Percentiles rank a stretch among this genome's conserved stretches.
These are phyloP conservation scores for Mastomys natalensis DNA, from an alignment of 2,113 vertebrate genomes.

Conservation along the genomic window DNA sequence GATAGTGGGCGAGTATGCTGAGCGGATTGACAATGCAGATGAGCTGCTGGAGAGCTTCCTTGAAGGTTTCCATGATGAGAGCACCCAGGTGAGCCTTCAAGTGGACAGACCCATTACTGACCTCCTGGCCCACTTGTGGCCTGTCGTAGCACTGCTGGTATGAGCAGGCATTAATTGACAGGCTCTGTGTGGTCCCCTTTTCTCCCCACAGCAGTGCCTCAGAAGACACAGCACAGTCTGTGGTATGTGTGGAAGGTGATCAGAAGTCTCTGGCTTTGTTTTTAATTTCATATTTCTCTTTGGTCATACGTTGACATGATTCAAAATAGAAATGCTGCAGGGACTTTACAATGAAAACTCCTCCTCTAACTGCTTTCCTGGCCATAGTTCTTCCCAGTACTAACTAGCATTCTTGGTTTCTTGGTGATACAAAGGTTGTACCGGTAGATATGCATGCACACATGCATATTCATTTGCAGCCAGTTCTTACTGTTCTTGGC, in stretches of 20 bases:
- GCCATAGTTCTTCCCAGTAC: not conserved
- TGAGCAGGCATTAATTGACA: not conserved
- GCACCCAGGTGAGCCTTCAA: constrained; percentile 92
- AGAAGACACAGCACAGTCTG: not conserved
- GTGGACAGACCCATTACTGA: accelerated
- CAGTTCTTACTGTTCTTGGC: not conserved
- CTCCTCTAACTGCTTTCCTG: not conserved
- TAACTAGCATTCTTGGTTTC: not conserved
- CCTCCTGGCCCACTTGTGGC: not conserved
- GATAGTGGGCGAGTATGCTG: constrained; percentile 97
- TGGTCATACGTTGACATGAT: not conserved
- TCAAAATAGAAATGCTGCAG: not conserved
- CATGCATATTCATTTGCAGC: not conserved
- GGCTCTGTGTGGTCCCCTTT: not conserved
- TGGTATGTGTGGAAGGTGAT: not conserved
- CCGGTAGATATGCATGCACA: not conserved
- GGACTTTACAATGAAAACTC: not conserved
- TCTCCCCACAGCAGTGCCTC: not conserved
- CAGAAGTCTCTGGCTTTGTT: not conserved
- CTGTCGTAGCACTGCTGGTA: accelerated
- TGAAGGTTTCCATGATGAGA: constrained; percentile 98
- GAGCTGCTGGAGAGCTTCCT: constrained; percentile 98
- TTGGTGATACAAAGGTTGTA: not conserved
- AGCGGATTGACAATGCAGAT: constrained; percentile 96
- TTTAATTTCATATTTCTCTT: not conserved